Conservation (phyloP, 92 coral and sea anemone genomes). For the Pocillopora grandis region DNA sequence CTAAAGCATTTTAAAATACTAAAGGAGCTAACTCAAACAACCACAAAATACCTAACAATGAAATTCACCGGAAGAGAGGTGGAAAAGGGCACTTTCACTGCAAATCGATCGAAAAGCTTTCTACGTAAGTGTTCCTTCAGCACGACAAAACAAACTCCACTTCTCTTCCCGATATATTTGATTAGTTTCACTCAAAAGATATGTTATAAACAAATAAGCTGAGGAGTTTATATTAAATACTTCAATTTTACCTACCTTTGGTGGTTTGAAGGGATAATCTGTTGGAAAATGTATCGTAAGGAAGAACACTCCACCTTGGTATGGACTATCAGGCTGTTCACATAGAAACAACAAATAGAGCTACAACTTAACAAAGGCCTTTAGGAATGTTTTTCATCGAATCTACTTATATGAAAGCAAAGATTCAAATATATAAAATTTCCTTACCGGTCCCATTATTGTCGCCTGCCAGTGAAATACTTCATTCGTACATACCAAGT, state of each 20-base stretch:
- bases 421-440: constrained; percentile 5
- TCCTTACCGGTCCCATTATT: constrained; percentile 99
- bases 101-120: neutral
- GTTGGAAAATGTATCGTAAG: constrained; percentile 98
- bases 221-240: neutral
- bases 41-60: neutral
- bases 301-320: constrained; percentile 99
- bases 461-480: constrained; percentile 99
- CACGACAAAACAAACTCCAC: neutral
- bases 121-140: neutral
- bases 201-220: neutral
- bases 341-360: constrained; percentile 20
- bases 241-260: constrained; percentile 79
- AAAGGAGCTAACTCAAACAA: neutral
- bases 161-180: neutral
- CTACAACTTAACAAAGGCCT: constrained; percentile 4
- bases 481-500: constrained; percentile 48
- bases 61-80: constrained; percentile 27
- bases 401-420: neutral
- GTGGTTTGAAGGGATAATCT: constrained; percentile 99
- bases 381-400: neutral
- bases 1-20: neutral
- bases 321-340: constrained; percentile 97
- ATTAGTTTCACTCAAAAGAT: neutral
- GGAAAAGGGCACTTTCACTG: neutral